A percentile compares a stretch with the other conserved stretches of the same genome.
Evolutionary conservation across 2,888 invertebrate genomes (phyloP).

Genomic region (Cremastinae sp.): DNA sequence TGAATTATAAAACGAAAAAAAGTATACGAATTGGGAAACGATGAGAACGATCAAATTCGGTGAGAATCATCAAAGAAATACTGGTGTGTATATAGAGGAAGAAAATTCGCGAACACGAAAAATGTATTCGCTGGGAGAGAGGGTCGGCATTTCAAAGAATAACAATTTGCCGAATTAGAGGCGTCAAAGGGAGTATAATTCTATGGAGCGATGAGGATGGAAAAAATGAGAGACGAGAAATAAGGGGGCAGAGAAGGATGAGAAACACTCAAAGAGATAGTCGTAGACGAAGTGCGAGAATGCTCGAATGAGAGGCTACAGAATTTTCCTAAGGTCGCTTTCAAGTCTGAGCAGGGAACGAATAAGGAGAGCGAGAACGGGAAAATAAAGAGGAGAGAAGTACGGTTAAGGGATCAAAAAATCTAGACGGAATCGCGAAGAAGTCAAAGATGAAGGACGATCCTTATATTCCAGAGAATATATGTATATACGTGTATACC

Average conservation of each 20-base stretch:
- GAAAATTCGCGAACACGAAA: conserved; percentile 30
- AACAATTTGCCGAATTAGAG: conserved; percentile 77
- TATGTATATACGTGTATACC: no score
- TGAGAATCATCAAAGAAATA: conserved; percentile 6
- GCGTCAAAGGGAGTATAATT: conserved; percentile 71
- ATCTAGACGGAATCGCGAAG: conserved; percentile 46
- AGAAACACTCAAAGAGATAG: conserved; percentile 46
- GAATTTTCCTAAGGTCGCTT: conserved; percentile 58
- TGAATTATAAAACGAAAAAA: no score
- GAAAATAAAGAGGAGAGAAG: conserved; percentile 3
- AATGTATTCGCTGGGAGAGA: conserved; percentile 26
- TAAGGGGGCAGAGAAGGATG: neutral
- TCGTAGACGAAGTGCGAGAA: conserved; percentile 26
- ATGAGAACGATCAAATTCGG: no score
- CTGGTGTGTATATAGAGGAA: no score
- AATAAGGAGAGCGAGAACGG: conserved; percentile 5
- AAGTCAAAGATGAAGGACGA: conserved; percentile 19
- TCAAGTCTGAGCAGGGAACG: conserved; percentile 37
- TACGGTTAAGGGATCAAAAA: conserved; percentile 28
- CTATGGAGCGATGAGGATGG: conserved; percentile 32
- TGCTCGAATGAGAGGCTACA: conserved; percentile 22
- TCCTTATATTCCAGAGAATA: no score
- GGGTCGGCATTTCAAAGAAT: conserved; percentile 70
- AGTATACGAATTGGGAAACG: no score
- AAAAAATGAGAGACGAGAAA: neutral